Conservation (phyloP, 2,113 vertebrate genomes). For the Ardeotis arabs region DNA sequence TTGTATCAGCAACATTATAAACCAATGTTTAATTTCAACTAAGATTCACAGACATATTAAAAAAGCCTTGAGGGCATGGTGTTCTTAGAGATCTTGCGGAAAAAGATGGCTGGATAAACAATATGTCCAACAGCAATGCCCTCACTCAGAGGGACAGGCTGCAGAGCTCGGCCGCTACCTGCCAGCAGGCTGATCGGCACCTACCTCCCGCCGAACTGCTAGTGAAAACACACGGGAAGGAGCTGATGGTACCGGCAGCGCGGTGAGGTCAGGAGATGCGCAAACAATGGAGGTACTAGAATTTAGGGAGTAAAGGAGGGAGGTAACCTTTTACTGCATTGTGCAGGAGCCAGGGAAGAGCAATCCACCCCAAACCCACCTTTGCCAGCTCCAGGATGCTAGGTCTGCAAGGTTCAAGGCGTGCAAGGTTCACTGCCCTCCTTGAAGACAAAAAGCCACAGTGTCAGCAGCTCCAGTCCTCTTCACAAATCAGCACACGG, state of each 20-base stretch:
- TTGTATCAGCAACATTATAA: background rate
- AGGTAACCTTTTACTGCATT: background rate
- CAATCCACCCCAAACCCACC: background rate
- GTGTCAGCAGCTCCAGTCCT: background rate
- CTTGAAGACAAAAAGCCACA: background rate
- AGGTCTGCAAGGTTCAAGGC: background rate
- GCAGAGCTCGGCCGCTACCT: background rate
- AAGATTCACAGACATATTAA: background rate
- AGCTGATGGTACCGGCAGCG: accelerated
- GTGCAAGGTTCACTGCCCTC: background rate
- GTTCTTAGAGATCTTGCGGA: background rate
- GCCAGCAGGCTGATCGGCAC: background rate
- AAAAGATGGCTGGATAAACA: background rate
- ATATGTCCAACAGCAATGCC: background rate
- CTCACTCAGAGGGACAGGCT: background rate
- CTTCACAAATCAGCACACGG: accelerated
- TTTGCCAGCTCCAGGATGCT: background rate
- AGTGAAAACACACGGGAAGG: background rate
- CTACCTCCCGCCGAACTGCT: background rate
- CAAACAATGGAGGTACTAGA: background rate
- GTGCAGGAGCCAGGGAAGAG: background rate
- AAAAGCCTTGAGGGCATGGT: background rate
- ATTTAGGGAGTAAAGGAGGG: background rate
- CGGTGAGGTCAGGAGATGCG: background rate
- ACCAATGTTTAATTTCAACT: background rate